Evolutionary conservation across 2,888 invertebrate species (phyloP).

Genomic region (Rotaria magnacalcarata): DNA sequence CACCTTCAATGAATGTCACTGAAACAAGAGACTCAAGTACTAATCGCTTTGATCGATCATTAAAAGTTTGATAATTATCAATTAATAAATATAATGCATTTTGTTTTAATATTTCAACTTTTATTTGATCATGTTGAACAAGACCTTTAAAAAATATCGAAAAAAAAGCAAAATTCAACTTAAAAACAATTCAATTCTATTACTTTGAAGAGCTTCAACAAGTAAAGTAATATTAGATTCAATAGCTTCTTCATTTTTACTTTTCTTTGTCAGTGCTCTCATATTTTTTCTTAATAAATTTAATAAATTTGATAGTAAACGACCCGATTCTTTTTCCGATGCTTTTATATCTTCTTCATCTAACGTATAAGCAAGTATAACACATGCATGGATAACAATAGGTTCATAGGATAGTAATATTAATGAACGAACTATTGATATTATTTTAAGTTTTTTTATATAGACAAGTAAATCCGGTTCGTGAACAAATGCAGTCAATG

Average conservation of each 20-base stretch:
- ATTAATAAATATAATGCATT: neutral
- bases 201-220: neutral
- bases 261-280: neutral
- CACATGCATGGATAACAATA: neutral
- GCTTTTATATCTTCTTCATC: conserved; percentile 5
- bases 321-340: neutral
- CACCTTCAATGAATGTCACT: neutral
- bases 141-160: neutral
- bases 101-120: neutral
- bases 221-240: neutral
- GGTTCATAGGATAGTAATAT: neutral
- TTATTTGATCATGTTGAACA: neutral
- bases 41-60: neutral
- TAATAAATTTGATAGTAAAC: neutral
- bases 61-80: neutral
- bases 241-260: neutral
- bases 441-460: neutral
- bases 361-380: neutral
- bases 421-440: neutral
- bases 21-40: neutral
- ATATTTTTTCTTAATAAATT: neutral
- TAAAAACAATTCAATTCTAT: neutral
- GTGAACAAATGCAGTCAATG: neutral
- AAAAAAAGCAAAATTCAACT: too few species aligned
- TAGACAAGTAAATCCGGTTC: neutral